Evolutionary conservation across 2,113 vertebrate genomes (phyloP).

Genomic region (Prunella himalayana): DNA sequence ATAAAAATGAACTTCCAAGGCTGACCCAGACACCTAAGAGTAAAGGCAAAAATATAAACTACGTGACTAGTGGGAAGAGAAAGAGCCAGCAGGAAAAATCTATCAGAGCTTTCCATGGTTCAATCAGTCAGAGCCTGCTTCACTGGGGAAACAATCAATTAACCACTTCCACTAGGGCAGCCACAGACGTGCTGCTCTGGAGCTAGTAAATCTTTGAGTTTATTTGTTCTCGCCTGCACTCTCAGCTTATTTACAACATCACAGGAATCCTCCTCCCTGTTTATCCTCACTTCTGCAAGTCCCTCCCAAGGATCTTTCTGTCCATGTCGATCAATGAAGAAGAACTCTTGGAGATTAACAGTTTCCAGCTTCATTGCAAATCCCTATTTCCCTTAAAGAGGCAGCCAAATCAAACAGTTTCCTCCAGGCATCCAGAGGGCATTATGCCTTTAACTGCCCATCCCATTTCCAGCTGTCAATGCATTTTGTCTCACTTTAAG

Average conservation of each 20-base stretch:
- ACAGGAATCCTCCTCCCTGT: neutral
- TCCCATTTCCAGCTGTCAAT: slow-evolving; percentile 1
- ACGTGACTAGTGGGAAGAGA: slow-evolving; percentile 21
- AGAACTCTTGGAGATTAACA: neutral
- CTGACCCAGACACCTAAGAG: neutral
- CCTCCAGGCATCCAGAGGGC: neutral
- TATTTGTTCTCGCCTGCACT: neutral
- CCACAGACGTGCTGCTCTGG: neutral
- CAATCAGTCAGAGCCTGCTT: slow-evolving; percentile 29
- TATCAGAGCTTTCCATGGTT: slow-evolving; percentile 51
- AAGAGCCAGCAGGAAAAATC: slow-evolving; percentile 50
- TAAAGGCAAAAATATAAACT: slow-evolving; percentile 13
- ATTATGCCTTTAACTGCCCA: neutral
- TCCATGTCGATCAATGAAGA: neutral
- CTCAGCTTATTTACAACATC: neutral
- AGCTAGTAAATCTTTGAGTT: slow-evolving; percentile 18
- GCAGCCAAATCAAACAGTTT: slow-evolving; percentile 7
- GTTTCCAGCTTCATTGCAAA: slow-evolving; percentile 9
- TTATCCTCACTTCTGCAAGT: neutral
- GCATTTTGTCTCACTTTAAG: neutral
- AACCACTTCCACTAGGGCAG: slow-evolving; percentile 29
- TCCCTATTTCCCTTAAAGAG: neutral
- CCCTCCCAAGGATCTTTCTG: neutral
- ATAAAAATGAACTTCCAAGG: neutral
- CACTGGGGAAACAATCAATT: slow-evolving; percentile 44